A percentile compares a stretch with the other conserved stretches of the same genome.
Evolutionary conservation across 2,797 vertebrate genomes (phyloP).

Genomic region (Capromys pilorides): DNA sequence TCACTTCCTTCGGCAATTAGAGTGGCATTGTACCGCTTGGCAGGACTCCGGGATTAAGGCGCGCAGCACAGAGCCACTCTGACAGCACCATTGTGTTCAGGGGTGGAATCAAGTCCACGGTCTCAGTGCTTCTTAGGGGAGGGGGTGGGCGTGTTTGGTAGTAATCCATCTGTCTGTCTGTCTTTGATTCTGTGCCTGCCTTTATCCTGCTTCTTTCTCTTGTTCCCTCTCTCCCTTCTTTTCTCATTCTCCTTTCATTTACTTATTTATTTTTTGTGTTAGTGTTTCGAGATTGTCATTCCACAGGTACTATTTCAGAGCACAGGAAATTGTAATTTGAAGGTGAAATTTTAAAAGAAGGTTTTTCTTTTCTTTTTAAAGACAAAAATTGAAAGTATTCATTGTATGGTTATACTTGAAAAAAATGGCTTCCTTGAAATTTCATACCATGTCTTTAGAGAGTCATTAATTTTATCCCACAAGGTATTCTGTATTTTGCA

Average conservation of each 20-base stretch:
- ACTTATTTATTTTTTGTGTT: background rate
- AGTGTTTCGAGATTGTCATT: background rate
- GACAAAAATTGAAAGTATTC: constrained; percentile 15
- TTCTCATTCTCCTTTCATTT: background rate
- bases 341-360: constrained; percentile 1
- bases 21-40: constrained; percentile 56
- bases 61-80: background rate
- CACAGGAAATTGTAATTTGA: background rate
- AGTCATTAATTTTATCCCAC: background rate
- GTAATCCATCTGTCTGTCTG: background rate
- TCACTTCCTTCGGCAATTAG: constrained; percentile 75
- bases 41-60: constrained; percentile 18
- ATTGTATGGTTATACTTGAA: background rate
- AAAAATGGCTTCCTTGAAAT: constrained; percentile 21
- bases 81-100: background rate
- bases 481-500: background rate
- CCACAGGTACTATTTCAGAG: constrained; percentile 7
- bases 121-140: background rate
- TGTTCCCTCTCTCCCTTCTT: background rate
- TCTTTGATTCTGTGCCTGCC: background rate
- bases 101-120: background rate
- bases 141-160: background rate
- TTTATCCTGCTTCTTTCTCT: background rate
- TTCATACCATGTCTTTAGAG: constrained; percentile 14
- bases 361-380: background rate